These are phyloP conservation scores for Carpatolechia fugitivella DNA, from an alignment of 2,888 invertebrate species.

Conservation along the genomic window DNA sequence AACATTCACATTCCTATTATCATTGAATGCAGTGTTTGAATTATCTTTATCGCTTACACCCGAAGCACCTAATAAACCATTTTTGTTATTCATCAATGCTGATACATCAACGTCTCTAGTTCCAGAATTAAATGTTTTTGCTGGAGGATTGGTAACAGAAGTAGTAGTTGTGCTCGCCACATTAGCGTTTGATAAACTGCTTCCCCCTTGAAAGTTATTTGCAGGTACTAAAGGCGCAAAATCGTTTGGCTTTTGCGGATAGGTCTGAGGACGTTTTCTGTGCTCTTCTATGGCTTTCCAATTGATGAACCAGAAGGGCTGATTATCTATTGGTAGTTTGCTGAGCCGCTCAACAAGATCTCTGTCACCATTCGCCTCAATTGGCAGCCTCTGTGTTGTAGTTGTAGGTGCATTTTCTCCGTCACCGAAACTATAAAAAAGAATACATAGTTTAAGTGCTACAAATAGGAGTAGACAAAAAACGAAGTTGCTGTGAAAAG, in stretches of 20 bases:
- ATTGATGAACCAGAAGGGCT: conserved; percentile 87
- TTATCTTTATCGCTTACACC: too few relatives aligned
- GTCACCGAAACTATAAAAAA: conserved; percentile 55
- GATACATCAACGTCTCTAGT: not conserved
- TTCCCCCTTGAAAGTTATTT: not conserved
- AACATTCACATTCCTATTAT: not conserved
- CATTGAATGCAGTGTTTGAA: too few relatives aligned
- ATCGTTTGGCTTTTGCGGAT: conserved; percentile 49
- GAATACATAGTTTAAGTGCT: too few relatives aligned
- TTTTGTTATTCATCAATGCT: not conserved
- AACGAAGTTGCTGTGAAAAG: too few relatives aligned
- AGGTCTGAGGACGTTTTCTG: conserved; percentile 63
- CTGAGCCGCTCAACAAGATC: conserved; percentile 81
- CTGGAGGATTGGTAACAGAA: not conserved
- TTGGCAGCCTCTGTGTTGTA: conserved; percentile 72
- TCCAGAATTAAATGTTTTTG: not conserved
- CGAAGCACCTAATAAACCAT: too few relatives aligned
- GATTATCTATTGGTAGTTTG: conserved; percentile 81
- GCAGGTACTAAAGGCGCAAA: conserved; percentile 30
- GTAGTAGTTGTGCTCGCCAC: not conserved
- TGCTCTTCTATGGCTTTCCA: conserved; percentile 82
- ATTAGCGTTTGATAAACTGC: not conserved
- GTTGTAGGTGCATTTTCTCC: conserved; percentile 22
- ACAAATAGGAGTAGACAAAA: too few relatives aligned
- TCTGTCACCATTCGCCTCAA: conserved; percentile 83